Evolutionary conservation across 2,888 invertebrate genomes (phyloP), one percentile per base, ranked within the genome.

Genomic region (Suillia variegata): DNA sequence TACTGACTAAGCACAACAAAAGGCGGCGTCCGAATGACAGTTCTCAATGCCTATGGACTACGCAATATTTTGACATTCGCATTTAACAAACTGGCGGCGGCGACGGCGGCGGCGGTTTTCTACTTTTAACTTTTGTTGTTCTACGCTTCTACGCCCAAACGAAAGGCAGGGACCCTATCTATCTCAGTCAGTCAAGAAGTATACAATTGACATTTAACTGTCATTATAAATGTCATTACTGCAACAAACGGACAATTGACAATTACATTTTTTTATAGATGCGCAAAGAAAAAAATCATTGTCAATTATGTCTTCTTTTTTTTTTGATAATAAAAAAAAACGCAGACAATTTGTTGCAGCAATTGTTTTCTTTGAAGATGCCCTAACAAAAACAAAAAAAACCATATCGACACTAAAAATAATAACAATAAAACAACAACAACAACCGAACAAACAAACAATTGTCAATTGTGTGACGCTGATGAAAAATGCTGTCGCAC

Each of bases 201-300:
- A 5, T 4, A 50, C 42, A 38, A 49, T 50, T 24, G 17, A 26
- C 50, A 31, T 54, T 50, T 54, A 54, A 47, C 33, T 59, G 50
- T 51, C 54, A 50, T 50, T 54, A 59, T 47, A 54, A 59, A 54
- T 26, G 54, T 54, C 45, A 54, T 59, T 54, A 50, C 34, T 20
- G 52, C 20, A 48, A 8, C 20, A 20, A 5, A 45, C 15, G n/a
- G 13, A 45, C 45, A 45, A 45, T 13, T 45, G 45, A 45, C 45
- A 45, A 45, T 45, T 38, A 38, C 38, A 20, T 26, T 26, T 26
- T 5, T 26, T 26, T 26, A 10, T 26, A 10, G 5, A 10, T 26
- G 58, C 53, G 56, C 47, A 47, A 64, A 57, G 48, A 20, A 45
- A 20, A 48, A 47, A 42, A 49, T 21, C 47, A 55, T 26, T n/a